Evolutionary conservation across 1,140 invertebrate genomes (phyloP).

Genomic region (Cydia fagiglandana): DNA sequence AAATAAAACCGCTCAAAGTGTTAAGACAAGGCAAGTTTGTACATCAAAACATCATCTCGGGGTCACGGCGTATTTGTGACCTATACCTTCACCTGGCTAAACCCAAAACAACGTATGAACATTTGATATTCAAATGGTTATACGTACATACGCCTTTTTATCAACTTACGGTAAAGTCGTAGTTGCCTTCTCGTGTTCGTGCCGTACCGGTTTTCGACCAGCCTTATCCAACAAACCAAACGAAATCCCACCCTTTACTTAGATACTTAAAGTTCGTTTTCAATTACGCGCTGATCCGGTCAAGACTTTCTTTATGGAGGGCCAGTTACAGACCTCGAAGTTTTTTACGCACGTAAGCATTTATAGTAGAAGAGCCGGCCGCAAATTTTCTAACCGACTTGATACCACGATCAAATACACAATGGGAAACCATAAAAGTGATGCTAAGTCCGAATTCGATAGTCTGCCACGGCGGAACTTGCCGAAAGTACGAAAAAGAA

Average conservation of each 20-base stretch:
- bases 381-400: too few relatives aligned
- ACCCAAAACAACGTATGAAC: not conserved
- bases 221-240: slow-evolving; percentile 28
- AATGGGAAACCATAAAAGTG: too few relatives aligned
- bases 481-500: too few relatives aligned
- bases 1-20: slow-evolving; percentile 16
- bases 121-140: not conserved
- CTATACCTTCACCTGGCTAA: slow-evolving; percentile 36
- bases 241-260: slow-evolving; percentile 42
- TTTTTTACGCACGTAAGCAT: slow-evolving; percentile 40
- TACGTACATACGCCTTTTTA: not conserved
- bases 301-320: slow-evolving; percentile 42
- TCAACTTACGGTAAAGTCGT: not conserved
- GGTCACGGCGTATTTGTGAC: slow-evolving; percentile 63
- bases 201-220: slow-evolving; percentile 62
- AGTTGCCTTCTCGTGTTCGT: slow-evolving; percentile 46
- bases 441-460: too few relatives aligned
- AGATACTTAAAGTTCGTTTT: slow-evolving; percentile 38
- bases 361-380: too few relatives aligned
- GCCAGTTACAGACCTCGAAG: slow-evolving; percentile 35
- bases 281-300: slow-evolving; percentile 17
- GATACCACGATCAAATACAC: too few relatives aligned
- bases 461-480: too few relatives aligned
- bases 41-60: slow-evolving; percentile 47
- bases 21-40: slow-evolving; percentile 35